Base-by-base conservation (phyloP, 2,797 vertebrate species). In the Fringilla coelebs region DNA sequence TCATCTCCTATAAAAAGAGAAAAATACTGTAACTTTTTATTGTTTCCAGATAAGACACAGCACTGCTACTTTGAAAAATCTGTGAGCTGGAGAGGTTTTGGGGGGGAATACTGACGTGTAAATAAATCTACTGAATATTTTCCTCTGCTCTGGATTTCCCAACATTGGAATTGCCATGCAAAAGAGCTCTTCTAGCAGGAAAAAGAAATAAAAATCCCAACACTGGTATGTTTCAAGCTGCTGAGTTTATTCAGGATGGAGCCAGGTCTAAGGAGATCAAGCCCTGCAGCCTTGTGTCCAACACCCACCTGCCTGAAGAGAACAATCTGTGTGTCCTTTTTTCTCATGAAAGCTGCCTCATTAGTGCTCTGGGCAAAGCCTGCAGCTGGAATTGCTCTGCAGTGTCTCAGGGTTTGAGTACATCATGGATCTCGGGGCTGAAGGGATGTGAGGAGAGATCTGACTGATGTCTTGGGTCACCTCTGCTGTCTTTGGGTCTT, bases 1-100 rank as follows among this genome's bases (percentile, higher is more conserved):
- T 96, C 55, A 38, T 71, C 34, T 70, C 54, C 88, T 91, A 70
- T 76, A 84, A 76, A 92, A 95, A 78, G 62, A 78, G 70, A 93
- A 95, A 72, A 96, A 91, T 54, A 49, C 32, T 55, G 24, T 91
- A 93, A 81, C n/a, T 84, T 75, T 80, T 60, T 75, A 18, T 85
- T 34, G 5, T 76, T 94, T 94, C 74, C 76, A 79, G 45, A 73
- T 55, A 55, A 90, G 76, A 75, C 55, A 49, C 26, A 73, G 11
- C 34, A 13, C 41, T 78, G 40, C 19, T 8, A 6, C 61, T 92
- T 26, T 32, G 13, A 76, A 65, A 70, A 85, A 32, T 13, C 73
- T 88, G 34, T 66, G 51, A 70, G 21, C 70, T 87, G 85, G 13
- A 52, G 26, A 72, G 26, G 29, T 58, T 15, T 55, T 68, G 32